Base-by-base conservation (phyloP, 2,113 vertebrate species). In the Indicator indicator region DNA sequence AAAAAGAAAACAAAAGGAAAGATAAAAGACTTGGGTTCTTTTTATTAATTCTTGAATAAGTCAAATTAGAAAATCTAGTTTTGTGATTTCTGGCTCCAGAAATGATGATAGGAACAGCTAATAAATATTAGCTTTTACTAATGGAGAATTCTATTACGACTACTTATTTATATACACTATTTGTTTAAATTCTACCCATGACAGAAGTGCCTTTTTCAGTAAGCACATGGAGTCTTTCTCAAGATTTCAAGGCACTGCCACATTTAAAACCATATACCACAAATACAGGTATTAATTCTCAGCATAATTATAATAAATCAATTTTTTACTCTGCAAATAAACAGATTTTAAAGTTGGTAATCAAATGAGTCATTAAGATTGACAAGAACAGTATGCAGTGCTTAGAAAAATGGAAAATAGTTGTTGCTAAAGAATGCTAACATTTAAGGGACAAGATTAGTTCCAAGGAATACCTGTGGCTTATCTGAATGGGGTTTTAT, bases 71-170 rank as follows among this genome's bases (percentile, higher is more conserved):
- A 76, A 71, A 83, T 80, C 32, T 81, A 62, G n/a, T 76, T 89
- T 91, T 88, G 54, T 83, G 72, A 81, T 58, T 96, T 85, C 78
- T 69, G 54, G 54, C 54, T 92, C 18, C n/a, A 73, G 65, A 32
- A 90, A 69, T 46, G 12, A 33, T 78, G 56, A 74, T 58, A 89
- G 64, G 58, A 91, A 48, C 18, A 77, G 36, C 36, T 71, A 87
- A 94, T 85, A 91, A 92, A 90, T 91, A 76, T 77, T 92, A 94
- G 32, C 12, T 86, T 18, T 81, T 87, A 64, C 40, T 75, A 86
- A 59, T 64, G 28, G 64, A 77, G 32, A 87, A 48, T 6, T 90
- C 56, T 88, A 64, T 83, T 94, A 89, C 69, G 79, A 48, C 28
- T 93, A 38, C 30, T 88, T 93, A 77, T 95, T 95, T 95, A 44